Conservation (phyloP, 2,113 vertebrate species). For the Bolborhynchus lineola region DNA sequence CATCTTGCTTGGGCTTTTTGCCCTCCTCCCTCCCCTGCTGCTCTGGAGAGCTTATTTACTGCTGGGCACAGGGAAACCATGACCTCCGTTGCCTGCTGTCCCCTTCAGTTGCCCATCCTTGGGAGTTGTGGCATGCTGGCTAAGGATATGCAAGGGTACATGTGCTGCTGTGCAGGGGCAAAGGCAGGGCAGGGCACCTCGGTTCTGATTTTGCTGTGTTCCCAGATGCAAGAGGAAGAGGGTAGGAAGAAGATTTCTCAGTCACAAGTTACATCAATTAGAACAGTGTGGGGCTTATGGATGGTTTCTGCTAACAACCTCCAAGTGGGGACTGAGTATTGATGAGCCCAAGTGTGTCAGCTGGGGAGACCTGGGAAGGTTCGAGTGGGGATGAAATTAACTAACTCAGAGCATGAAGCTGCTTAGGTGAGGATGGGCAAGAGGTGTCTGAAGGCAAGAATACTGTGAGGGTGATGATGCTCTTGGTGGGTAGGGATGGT, state of each 20-base stretch:
- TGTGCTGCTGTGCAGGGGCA: rapidly evolving
- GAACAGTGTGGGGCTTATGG: rapidly evolving
- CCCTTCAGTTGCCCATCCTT: not conserved
- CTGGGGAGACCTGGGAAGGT: not conserved
- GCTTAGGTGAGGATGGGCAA: not conserved
- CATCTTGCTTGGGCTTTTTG: not conserved
- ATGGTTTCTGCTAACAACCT: not conserved
- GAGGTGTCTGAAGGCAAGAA: not conserved
- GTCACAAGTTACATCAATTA: not conserved
- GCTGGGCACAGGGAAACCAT: rapidly evolving
- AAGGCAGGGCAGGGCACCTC: not conserved
- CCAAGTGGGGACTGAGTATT: not conserved
- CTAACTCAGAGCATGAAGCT: not conserved
- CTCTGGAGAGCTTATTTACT: not conserved
- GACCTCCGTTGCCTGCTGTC: rapidly evolving
- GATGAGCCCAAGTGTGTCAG: not conserved
- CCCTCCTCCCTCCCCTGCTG: not conserved
- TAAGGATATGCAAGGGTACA: not conserved
- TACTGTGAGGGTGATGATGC: not conserved
- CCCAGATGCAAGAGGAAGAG: rapidly evolving
- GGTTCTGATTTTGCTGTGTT: not conserved
- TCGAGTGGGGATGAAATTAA: not conserved
- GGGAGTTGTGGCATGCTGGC: not conserved
- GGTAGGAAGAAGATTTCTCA: not conserved
- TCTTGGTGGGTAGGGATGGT: not conserved